Percentiles rank a stretch among this genome's conserved stretches.
These are phyloP conservation scores for Diloba caeruleocephala DNA, from an alignment of 2,888 invertebrate genomes.

Conservation along the genomic window DNA sequence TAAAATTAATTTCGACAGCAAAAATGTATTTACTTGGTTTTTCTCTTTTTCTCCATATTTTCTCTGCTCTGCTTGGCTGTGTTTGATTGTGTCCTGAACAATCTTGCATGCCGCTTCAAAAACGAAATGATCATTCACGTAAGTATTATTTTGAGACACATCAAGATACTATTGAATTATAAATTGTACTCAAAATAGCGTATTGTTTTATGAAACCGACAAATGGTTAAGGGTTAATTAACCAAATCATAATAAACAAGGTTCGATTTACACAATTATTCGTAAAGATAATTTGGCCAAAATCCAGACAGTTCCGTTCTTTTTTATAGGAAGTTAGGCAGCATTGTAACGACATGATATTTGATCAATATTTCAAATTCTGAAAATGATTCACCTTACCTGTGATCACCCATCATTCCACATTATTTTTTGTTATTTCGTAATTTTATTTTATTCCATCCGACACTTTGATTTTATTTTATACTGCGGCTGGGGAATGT, in stretches of 20 bases:
- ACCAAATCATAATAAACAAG: conserved; percentile 45
- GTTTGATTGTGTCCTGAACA: conserved; percentile 95
- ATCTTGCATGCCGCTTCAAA: conserved; percentile 94
- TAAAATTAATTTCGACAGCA: conserved; percentile 87
- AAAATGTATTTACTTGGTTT: conserved; percentile 92
- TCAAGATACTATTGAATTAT: conserved; percentile 67
- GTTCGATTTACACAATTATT: conserved; percentile 44
- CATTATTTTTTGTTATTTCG: conserved; percentile 66
- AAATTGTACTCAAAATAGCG: conserved; percentile 52
- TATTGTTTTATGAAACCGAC: conserved; percentile 44
- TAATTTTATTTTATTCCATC: conserved; percentile 81
- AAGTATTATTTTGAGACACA: conserved; percentile 91
- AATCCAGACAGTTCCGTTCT: conserved; percentile 40
- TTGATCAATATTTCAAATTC: conserved; percentile 51
- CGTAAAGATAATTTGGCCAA: conserved; percentile 37
- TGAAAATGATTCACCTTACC: conserved; percentile 75
- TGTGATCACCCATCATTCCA: conserved; percentile 79
- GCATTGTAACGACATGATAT: conserved; percentile 53
- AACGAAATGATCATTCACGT: conserved; percentile 92
- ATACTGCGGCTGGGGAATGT: conserved; percentile 88
- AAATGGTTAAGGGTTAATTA: conserved; percentile 41
- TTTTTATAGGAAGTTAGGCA: conserved; percentile 58
- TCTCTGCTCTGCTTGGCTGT: conserved; percentile 95
- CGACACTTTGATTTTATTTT: conserved; percentile 82
- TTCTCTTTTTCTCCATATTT: conserved; percentile 93